Evolutionary conservation across 2,888 invertebrate species (phyloP).

Genomic region (Ichneumoninae sp.): DNA sequence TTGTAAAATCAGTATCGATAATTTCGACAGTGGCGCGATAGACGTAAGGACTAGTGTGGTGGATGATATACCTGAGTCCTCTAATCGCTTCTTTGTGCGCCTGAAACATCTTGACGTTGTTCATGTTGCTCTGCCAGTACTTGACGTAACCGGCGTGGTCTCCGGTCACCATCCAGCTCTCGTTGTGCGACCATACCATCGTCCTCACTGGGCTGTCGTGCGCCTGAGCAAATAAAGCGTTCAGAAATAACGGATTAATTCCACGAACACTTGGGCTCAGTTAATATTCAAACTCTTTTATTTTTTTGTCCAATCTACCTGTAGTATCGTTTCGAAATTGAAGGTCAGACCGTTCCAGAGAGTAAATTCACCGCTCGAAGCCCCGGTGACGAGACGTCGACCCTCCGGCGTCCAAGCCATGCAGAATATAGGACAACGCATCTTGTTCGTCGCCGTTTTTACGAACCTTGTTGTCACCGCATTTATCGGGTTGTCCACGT

Average conservation of each 20-base stretch:
- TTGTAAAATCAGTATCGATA: conserved; percentile 59
- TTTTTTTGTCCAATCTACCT: conserved; percentile 87
- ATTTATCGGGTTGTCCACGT: conserved; percentile 97
- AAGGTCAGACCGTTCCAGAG: conserved; percentile 99
- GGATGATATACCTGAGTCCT: conserved; percentile 94
- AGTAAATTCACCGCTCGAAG: conserved; percentile 99
- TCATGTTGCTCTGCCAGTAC: conserved; percentile 99
- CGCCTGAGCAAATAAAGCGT: conserved; percentile 88
- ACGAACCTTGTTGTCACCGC: conserved; percentile 98
- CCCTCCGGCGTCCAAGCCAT: conserved; percentile 99
- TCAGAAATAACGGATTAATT: conserved; percentile 1
- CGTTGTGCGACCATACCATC: conserved; percentile 99
- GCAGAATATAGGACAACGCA: conserved; percentile 99
- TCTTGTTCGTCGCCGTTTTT: conserved; percentile 99
- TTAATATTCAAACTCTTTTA: neutral
- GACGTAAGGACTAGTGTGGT: conserved; percentile 83
- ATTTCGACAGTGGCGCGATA: conserved; percentile 78
- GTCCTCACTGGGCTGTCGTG: conserved; percentile 99
- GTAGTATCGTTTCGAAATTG: conserved; percentile 99
- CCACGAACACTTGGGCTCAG: neutral
- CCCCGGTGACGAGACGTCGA: conserved; percentile 97
- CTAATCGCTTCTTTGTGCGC: conserved; percentile 99
- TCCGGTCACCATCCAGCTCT: conserved; percentile 99
- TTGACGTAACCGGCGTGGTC: conserved; percentile 99
- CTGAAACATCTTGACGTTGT: conserved; percentile 99